Percentiles rank a stretch among this genome's conserved stretches.
phyloP scores from a whole-genome alignment of 2,797 vertebrate species.

The Myotis planiceps region DNA sequence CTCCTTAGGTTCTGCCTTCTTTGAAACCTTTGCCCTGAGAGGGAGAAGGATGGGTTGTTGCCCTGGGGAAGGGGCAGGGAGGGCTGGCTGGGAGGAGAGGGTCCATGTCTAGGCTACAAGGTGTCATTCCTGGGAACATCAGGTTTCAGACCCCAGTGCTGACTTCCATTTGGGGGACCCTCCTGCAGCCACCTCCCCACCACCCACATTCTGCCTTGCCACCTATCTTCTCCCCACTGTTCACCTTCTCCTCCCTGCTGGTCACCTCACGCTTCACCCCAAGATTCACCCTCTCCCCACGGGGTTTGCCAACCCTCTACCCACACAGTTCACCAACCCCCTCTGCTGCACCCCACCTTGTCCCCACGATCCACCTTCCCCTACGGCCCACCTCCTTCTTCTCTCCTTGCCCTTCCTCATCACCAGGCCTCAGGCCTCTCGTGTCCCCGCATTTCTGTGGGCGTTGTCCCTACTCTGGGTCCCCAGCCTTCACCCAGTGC shows the following conservation, averaged over 20 bases:
- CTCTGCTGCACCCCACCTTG: background rate
- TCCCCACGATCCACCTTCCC: background rate
- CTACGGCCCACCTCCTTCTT: background rate
- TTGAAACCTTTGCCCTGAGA: background rate
- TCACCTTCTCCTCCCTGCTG: background rate
- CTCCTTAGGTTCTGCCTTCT: background rate
- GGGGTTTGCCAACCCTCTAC: no score
- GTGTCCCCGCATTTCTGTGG: rapidly evolving
- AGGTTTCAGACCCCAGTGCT: background rate
- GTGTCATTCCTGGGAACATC: rapidly evolving
- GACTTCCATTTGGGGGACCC: background rate
- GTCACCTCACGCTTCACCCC: no score
- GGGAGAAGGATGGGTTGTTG: background rate
- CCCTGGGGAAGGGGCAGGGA: background rate
- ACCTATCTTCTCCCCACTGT: background rate
- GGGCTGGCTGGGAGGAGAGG: background rate
- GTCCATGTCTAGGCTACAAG: background rate
- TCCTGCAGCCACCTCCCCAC: background rate
- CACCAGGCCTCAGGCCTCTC: background rate
- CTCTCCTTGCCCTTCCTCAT: no score
- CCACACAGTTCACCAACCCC: no score
- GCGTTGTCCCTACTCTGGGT: no score
- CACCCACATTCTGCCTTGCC: background rate
- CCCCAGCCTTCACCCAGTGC: background rate
- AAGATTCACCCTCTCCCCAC: no score